Conservation (phyloP, 2,797 vertebrate species). For the Pteropus rufus region DNA sequence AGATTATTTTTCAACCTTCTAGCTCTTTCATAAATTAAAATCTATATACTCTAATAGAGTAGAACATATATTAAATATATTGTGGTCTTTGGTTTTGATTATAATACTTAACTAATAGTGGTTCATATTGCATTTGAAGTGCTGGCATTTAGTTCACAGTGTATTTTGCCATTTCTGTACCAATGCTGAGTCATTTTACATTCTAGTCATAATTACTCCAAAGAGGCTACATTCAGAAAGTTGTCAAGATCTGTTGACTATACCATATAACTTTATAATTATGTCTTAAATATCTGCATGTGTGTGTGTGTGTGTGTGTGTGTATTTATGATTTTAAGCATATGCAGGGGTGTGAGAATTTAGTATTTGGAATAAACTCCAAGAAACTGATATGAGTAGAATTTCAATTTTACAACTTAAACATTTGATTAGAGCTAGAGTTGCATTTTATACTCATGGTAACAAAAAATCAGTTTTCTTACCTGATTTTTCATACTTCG, state of each 20-base stretch:
- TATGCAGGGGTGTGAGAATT: not conserved
- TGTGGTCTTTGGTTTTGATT: slow-evolving; percentile 10
- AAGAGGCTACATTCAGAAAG: not conserved
- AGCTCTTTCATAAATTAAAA: slow-evolving; percentile 17
- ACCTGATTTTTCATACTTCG: not conserved
- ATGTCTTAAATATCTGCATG: not conserved
- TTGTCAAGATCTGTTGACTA: not conserved
- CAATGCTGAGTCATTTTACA: not conserved
- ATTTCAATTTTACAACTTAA: slow-evolving; percentile 24
- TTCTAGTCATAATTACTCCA: slow-evolving; percentile 9
- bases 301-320: not conserved
- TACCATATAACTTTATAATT: not conserved
- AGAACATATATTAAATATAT: not conserved
- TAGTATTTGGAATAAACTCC: not conserved
- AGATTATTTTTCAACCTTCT: not conserved
- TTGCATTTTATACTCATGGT: slow-evolving; percentile 18
- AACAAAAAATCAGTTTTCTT: slow-evolving; percentile 17
- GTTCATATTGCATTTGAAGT: not conserved
- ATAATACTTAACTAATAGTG: not conserved
- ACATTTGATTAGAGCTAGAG: not conserved
- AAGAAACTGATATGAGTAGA: slow-evolving; percentile 17
- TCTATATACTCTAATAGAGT: not conserved
- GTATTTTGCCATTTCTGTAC: not conserved
- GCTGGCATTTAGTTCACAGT: not conserved
- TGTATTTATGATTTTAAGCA: not conserved